A percentile compares a stretch with the other conserved stretches of the same genome.
Evolutionary conservation across 2,113 vertebrate species (phyloP).

Genomic region (Nycticryphes semicollaris): DNA sequence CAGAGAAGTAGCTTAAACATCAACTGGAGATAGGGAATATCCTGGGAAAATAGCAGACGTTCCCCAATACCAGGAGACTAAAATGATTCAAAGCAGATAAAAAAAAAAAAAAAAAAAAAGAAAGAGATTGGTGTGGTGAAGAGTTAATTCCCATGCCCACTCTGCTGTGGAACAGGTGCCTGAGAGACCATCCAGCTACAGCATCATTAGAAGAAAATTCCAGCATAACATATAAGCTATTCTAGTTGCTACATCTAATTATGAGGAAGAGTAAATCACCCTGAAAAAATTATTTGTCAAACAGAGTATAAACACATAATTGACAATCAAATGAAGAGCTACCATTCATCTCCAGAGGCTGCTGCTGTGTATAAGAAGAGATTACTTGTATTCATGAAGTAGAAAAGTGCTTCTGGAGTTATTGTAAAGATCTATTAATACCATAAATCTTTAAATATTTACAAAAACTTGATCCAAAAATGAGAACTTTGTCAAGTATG

Average conservation of each 20-base stretch:
- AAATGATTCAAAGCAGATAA: neutral
- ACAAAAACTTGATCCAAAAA: neutral
- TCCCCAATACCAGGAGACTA: neutral
- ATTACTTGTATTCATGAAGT: neutral
- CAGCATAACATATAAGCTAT: neutral
- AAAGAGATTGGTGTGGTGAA: neutral
- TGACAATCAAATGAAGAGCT: neutral
- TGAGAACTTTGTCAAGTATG: neutral
- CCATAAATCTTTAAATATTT: neutral
- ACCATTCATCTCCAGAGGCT: neutral
- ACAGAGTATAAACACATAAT: neutral
- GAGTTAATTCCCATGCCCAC: neutral
- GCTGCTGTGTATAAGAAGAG: neutral
- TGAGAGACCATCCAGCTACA: neutral
- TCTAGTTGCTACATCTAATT: neutral
- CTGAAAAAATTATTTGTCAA: neutral
- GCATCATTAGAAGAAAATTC: neutral
- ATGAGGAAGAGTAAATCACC: conserved; percentile 1
- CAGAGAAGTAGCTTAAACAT: neutral
- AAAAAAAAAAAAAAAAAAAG: neutral
- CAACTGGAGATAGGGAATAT: neutral
- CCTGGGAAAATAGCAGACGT: neutral
- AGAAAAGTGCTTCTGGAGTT: neutral
- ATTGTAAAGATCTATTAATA: neutral
- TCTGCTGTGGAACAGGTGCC: neutral